A percentile compares a stretch with the other conserved stretches of the same genome.
These are phyloP conservation scores for Machaerirhynchus nigripectus DNA, from an alignment of 2,113 vertebrate species.

Conservation along the genomic window DNA sequence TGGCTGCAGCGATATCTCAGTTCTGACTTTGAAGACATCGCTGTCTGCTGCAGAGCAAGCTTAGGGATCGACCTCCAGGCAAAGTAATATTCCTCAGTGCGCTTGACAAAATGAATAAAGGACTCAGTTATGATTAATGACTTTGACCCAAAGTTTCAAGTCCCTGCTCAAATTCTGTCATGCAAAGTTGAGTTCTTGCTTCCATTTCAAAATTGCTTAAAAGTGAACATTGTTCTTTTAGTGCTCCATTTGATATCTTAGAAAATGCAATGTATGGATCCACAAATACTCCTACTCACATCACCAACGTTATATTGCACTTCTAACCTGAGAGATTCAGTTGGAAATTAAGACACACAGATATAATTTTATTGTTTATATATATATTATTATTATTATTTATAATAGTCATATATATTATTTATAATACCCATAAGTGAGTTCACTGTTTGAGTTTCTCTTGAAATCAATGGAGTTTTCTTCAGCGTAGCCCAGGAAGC, in stretches of 20 bases:
- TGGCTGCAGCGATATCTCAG: not conserved
- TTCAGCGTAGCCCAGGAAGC: not conserved
- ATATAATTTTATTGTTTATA: not conserved
- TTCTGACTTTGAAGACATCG: not conserved
- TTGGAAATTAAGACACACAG: not conserved
- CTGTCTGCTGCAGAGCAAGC: not conserved
- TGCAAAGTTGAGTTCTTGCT: not conserved
- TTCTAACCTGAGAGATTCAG: not conserved
- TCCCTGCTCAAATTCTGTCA: not conserved
- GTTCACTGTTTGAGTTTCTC: not conserved
- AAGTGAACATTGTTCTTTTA: not conserved
- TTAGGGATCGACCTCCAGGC: not conserved
- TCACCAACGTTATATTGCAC: not conserved
- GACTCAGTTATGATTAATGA: conserved; percentile 10
- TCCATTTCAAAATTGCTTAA: not conserved
- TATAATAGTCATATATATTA: not conserved
- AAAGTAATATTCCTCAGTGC: not conserved
- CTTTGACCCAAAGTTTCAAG: conserved; percentile 2
- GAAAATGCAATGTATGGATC: not conserved
- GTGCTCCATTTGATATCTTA: not conserved
- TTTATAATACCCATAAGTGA: not conserved
- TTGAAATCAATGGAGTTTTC: not conserved
- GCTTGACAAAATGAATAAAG: conserved; percentile 45
- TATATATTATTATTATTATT: too few species aligned
- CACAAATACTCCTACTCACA: not conserved